These are phyloP conservation scores for Clarias laeviceps DNA, from an alignment of 2,797 vertebrate genomes.

Conservation along the genomic window DNA sequence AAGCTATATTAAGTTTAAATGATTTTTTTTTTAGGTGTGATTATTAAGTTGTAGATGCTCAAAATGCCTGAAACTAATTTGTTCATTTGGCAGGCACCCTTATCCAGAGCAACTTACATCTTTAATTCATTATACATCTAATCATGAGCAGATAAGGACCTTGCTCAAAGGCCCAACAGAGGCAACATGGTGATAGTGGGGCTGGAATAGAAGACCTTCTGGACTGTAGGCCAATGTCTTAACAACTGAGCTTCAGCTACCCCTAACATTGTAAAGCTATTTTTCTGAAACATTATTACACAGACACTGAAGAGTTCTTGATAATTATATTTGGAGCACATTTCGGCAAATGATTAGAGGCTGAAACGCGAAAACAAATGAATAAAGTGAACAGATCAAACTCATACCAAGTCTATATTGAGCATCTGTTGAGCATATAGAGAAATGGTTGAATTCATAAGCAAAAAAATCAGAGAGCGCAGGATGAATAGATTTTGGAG, in stretches of 20 bases:
- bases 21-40: background rate
- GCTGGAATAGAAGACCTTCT: too few species aligned
- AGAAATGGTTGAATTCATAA: background rate
- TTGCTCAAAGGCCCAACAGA: too few species aligned
- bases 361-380: background rate
- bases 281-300: background rate
- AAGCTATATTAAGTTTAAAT: background rate
- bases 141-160: too few species aligned
- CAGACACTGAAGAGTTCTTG: background rate
- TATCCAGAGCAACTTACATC: too few species aligned
- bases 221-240: too few species aligned
- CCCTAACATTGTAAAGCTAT: background rate
- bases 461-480: constrained; percentile 32
- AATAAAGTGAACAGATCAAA: background rate
- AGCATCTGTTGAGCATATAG: constrained; percentile 5
- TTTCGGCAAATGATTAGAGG: background rate
- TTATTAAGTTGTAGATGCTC: background rate
- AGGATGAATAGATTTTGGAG: constrained; percentile 32
- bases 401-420: background rate
- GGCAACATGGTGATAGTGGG: too few species aligned
- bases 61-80: background rate
- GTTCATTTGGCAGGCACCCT: too few species aligned
- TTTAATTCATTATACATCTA: too few species aligned
- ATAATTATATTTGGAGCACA: background rate
- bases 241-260: too few species aligned